Evolutionary conservation across 2,113 vertebrate genomes (phyloP).

Genomic region (Platanista minor): DNA sequence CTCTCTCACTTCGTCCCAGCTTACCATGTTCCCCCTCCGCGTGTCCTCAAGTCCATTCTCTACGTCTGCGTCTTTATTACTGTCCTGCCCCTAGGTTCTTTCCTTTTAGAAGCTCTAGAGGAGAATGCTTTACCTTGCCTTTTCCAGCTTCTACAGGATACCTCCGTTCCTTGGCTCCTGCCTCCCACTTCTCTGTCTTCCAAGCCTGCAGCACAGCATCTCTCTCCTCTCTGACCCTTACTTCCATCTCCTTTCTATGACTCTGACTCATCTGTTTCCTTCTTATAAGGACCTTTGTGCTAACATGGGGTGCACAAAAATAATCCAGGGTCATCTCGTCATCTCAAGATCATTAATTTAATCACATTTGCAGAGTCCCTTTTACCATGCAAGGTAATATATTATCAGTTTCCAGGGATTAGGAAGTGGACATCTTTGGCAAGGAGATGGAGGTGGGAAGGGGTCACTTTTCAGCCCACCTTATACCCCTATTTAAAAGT

Average conservation of each 20-base stretch:
- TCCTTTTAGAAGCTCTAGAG: too few relatives aligned
- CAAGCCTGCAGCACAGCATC: neutral
- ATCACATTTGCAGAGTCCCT: neutral
- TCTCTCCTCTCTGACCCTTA: neutral
- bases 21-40: too few relatives aligned
- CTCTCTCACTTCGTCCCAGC: too few relatives aligned
- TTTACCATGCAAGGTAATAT: neutral
- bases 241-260: neutral
- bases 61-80: too few relatives aligned
- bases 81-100: neutral
- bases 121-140: rapidly evolving
- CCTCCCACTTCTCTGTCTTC: neutral
- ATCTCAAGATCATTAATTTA: neutral
- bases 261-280: neutral
- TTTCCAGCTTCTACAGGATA: neutral
- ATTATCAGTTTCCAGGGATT: neutral
- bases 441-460: too few relatives aligned
- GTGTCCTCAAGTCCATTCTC: too few relatives aligned
- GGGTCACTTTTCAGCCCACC: neutral
- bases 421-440: neutral
- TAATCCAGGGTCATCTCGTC: neutral
- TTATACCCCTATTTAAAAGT: neutral
- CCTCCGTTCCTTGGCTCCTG: too few relatives aligned
- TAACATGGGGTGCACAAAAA: rapidly evolving
- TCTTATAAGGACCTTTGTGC: neutral